Evolutionary conservation across 2,113 vertebrate genomes (phyloP).

Genomic region (Callipepla californica): DNA sequence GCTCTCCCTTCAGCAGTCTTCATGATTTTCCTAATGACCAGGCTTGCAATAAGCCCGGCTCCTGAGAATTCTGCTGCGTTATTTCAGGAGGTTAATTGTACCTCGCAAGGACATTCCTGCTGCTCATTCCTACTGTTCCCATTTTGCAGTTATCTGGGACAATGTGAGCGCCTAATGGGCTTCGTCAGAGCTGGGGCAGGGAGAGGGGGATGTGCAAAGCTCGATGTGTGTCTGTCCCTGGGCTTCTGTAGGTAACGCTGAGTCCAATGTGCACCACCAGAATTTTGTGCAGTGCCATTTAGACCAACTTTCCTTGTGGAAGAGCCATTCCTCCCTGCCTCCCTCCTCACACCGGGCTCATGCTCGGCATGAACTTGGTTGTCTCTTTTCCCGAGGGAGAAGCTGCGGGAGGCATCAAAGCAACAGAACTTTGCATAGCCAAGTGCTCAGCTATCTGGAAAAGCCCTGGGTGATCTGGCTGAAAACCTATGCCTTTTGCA

Average conservation of each 20-base stretch:
- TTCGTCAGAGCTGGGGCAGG: not conserved
- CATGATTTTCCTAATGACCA: slow-evolving; percentile 42
- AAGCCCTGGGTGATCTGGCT: not conserved
- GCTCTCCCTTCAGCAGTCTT: not conserved
- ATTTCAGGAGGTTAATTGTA: slow-evolving; percentile 54
- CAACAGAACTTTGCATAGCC: not conserved
- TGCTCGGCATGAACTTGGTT: fast-evolving
- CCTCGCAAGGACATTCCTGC: slow-evolving; percentile 21
- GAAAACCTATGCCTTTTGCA: not conserved
- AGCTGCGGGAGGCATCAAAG: not conserved
- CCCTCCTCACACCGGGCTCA: not conserved
- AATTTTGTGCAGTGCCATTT: not conserved
- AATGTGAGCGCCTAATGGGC: not conserved
- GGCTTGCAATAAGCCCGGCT: not conserved
- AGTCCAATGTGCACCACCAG: not conserved
- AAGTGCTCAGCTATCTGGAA: not conserved
- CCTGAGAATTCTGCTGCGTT: slow-evolving; percentile 18
- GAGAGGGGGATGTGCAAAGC: not conserved
- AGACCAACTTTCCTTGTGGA: not conserved
- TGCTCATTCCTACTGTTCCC: not conserved
- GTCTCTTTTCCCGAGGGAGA: not conserved
- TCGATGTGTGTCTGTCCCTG: not conserved
- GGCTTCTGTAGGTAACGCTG: not conserved
- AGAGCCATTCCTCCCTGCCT: not conserved
- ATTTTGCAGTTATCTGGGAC: slow-evolving; percentile 17